Conservation (phyloP, 2,888 invertebrate species). For the Catocala nupta region DNA sequence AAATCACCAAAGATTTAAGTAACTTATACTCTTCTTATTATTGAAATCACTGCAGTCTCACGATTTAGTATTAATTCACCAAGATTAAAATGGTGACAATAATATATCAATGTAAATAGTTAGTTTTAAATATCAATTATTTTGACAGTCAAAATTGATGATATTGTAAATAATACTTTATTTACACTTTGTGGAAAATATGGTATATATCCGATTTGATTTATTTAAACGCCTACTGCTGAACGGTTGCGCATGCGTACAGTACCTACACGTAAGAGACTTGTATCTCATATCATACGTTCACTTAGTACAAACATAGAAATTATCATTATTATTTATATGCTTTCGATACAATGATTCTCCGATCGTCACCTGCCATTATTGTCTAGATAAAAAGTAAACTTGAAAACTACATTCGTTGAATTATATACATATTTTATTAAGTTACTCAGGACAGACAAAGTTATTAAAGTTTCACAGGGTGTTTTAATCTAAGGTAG, state of each 20-base stretch:
- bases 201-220: slow-evolving; percentile 50
- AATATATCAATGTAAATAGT: slow-evolving; percentile 85
- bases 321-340: slow-evolving; percentile 45
- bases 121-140: slow-evolving; percentile 72
- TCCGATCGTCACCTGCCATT: slow-evolving; percentile 15
- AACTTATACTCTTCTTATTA: slow-evolving; percentile 14
- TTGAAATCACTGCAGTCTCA: slow-evolving; percentile 15
- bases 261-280: slow-evolving; percentile 27
- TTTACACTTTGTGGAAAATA: slow-evolving; percentile 60
- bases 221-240: slow-evolving; percentile 44
- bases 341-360: slow-evolving; percentile 48
- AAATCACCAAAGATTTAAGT: no score
- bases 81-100: slow-evolving; percentile 83
- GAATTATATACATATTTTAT: slow-evolving; percentile 28
- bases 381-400: slow-evolving; percentile 27
- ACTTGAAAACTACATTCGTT: slow-evolving; percentile 27
- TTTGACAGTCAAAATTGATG: slow-evolving; percentile 45
- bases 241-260: slow-evolving; percentile 44
- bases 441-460: slow-evolving; percentile 26
- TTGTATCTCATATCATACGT: slow-evolving; percentile 70
- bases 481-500: slow-evolving; percentile 86
- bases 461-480: slow-evolving; percentile 74
- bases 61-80: slow-evolving; percentile 70
- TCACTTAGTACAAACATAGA: slow-evolving; percentile 65
- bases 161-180: slow-evolving; percentile 72